These are phyloP conservation scores for Cantharis nigra DNA, from an alignment of 2,888 invertebrate genomes.

Conservation along the genomic window DNA sequence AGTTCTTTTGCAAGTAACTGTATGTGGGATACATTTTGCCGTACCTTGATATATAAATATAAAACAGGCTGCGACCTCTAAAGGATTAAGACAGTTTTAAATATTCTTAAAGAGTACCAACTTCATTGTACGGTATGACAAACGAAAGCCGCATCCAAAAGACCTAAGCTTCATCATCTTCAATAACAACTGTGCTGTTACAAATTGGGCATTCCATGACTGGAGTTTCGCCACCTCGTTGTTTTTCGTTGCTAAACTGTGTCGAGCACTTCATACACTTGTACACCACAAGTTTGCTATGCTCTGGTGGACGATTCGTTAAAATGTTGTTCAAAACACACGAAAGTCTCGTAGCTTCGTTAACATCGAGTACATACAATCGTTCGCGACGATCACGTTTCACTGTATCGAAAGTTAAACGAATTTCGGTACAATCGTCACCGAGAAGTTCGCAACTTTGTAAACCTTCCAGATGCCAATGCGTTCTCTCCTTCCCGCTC, in stretches of 20 bases:
- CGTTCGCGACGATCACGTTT: constrained; percentile 62
- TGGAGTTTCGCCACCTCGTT: constrained; percentile 26
- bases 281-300: constrained; percentile 59
- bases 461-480: constrained; percentile 60
- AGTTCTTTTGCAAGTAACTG: too few relatives aligned
- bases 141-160: neutral
- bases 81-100: neutral
- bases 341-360: constrained; percentile 57
- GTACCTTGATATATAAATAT: neutral
- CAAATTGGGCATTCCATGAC: constrained; percentile 62
- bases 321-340: constrained; percentile 43
- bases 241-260: constrained; percentile 61
- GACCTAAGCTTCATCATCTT: constrained; percentile 53
- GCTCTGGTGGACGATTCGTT: constrained; percentile 35
- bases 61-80: neutral
- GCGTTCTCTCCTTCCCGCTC: constrained; percentile 45
- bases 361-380: constrained; percentile 61
- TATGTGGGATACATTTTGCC: too few relatives aligned
- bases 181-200: constrained; percentile 62
- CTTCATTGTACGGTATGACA: neutral
- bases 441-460: constrained; percentile 55
- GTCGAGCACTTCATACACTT: constrained; percentile 68
- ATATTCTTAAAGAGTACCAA: neutral
- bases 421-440: constrained; percentile 51
- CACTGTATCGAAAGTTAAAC: constrained; percentile 66